Conservation (phyloP, 2,888 invertebrate species). For the Eupithecia inturbata region DNA sequence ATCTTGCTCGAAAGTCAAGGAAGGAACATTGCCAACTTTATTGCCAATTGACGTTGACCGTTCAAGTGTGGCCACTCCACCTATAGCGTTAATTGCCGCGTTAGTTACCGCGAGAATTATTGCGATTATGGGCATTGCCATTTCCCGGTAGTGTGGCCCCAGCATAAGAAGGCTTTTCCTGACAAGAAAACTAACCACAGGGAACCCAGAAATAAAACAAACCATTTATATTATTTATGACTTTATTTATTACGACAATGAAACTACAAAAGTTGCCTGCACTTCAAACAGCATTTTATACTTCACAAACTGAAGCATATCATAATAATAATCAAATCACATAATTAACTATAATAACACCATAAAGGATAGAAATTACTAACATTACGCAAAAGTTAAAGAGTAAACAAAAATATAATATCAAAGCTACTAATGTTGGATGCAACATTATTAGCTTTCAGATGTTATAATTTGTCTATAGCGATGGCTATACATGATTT, state of each 20-base stretch:
- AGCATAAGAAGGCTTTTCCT: too few species aligned
- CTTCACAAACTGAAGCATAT: slow-evolving; percentile 83
- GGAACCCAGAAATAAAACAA: slow-evolving; percentile 45
- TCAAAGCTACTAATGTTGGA: slow-evolving; percentile 76
- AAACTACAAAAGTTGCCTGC: slow-evolving; percentile 85
- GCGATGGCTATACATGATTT: slow-evolving; percentile 81
- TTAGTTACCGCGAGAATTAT: too few species aligned
- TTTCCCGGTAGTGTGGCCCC: too few species aligned
- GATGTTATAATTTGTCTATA: slow-evolving; percentile 63
- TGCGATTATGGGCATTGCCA: too few species aligned
- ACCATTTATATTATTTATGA: slow-evolving; percentile 77
- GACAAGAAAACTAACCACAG: background rate
- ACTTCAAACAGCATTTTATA: slow-evolving; percentile 81
- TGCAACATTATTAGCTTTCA: slow-evolving; percentile 75
- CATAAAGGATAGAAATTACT: slow-evolving; percentile 74
- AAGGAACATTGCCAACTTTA: too few species aligned
- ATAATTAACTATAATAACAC: slow-evolving; percentile 74
- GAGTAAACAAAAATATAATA: slow-evolving; percentile 59
- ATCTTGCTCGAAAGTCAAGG: too few species aligned
- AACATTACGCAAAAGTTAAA: slow-evolving; percentile 81
- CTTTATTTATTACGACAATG: slow-evolving; percentile 85
- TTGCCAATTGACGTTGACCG: too few species aligned
- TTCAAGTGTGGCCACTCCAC: too few species aligned
- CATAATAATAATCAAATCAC: slow-evolving; percentile 59
- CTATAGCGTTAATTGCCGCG: too few species aligned